These are phyloP conservation scores for Myotis davidii DNA, from an alignment of 2,113 vertebrate genomes.

Conservation along the genomic window DNA sequence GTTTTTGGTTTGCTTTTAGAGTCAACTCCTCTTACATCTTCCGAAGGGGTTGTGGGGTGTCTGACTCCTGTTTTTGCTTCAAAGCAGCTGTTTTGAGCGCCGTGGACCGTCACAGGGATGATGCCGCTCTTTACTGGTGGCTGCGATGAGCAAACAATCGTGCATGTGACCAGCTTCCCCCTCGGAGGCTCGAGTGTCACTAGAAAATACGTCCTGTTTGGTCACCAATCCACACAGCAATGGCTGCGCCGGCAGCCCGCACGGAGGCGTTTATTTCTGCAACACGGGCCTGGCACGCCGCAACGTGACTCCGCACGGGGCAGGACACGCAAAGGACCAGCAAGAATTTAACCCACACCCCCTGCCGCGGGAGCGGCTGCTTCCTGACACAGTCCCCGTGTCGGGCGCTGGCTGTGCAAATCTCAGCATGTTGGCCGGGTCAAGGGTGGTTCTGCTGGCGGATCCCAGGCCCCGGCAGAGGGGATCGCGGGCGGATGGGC, in stretches of 20 bases:
- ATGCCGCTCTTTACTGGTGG: neutral
- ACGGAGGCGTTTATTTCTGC: too few relatives aligned
- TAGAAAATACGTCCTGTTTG: neutral
- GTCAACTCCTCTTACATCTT: constrained; percentile 14
- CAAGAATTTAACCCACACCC: neutral
- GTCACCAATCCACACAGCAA: neutral
- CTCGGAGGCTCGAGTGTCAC: neutral
- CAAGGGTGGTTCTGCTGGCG: fast-evolving
- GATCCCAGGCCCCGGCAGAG: neutral
- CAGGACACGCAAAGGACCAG: neutral
- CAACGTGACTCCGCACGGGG: neutral
- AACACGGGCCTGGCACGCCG: neutral
- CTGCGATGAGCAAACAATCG: constrained; percentile 10
- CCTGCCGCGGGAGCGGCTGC: neutral
- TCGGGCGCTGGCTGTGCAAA: neutral
- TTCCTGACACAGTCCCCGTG: too few relatives aligned
- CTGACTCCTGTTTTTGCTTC: neutral
- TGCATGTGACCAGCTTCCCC: neutral
- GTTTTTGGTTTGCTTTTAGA: neutral
- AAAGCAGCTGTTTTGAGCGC: constrained; percentile 32
- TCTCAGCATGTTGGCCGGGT: fast-evolving
- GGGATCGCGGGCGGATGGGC: fast-evolving
- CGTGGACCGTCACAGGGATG: neutral
- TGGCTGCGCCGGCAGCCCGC: fast-evolving
- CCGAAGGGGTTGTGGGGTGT: neutral